phyloP scores from a whole-genome alignment of 2,888 invertebrate genomes.

The Odontomyia ornata region DNA sequence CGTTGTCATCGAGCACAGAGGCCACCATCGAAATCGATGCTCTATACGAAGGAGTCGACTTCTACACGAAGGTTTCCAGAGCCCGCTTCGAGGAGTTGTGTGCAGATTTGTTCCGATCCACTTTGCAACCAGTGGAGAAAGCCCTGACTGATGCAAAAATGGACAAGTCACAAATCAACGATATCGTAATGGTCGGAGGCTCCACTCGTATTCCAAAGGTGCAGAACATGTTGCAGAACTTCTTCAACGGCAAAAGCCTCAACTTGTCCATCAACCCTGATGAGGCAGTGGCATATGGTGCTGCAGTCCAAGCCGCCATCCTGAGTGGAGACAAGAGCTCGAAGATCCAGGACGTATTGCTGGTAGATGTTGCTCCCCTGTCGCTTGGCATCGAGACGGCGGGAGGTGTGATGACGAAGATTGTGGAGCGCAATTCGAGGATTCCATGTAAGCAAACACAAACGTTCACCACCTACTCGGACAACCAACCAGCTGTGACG shows the following conservation, averaged over 20 bases:
- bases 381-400: slow-evolving; percentile 82
- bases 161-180: slow-evolving; percentile 79
- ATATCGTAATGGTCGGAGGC: slow-evolving; percentile 84
- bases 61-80: slow-evolving; percentile 75
- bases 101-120: slow-evolving; percentile 75
- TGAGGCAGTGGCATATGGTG: slow-evolving; percentile 83
- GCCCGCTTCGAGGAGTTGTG: slow-evolving; percentile 81
- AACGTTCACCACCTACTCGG: slow-evolving; percentile 81
- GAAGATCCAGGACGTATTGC: slow-evolving; percentile 76
- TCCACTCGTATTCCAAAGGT: slow-evolving; percentile 83
- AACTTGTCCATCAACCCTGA: slow-evolving; percentile 82
- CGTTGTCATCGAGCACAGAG: slow-evolving; percentile 79
- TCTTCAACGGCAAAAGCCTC: slow-evolving; percentile 77
- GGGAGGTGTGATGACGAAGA: slow-evolving; percentile 82
- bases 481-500: slow-evolving; percentile 81
- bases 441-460: slow-evolving; percentile 78
- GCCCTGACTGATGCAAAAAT: slow-evolving; percentile 81
- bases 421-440: slow-evolving; percentile 75
- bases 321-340: slow-evolving; percentile 75
- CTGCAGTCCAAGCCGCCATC: slow-evolving; percentile 79
- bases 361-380: slow-evolving; percentile 75
- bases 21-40: slow-evolving; percentile 80
- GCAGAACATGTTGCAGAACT: slow-evolving; percentile 77
- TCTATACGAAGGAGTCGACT: slow-evolving; percentile 77
- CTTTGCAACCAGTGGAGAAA: slow-evolving; percentile 80